Evolutionary conservation across 2,797 vertebrate genomes (phyloP).

Genomic region (Eospalax fontanierii): DNA sequence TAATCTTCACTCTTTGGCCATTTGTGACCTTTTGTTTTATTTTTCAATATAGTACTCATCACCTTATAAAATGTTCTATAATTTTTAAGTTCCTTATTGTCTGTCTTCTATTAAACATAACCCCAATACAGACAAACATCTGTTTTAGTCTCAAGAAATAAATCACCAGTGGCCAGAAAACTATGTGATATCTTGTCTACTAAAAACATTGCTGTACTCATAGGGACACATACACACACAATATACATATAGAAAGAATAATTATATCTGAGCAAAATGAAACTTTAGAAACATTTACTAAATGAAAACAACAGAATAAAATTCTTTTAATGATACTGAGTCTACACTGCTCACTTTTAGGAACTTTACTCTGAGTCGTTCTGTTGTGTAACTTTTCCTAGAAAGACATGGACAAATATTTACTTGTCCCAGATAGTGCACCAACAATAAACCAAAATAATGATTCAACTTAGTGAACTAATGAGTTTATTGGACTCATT

Average conservation of each 20-base stretch:
- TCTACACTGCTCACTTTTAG: background rate
- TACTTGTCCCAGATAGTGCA: background rate
- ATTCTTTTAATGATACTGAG: background rate
- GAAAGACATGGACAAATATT: background rate
- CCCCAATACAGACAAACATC: background rate
- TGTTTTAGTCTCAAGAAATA: background rate
- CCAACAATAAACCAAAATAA: background rate
- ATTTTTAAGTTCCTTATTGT: background rate
- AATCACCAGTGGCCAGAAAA: background rate
- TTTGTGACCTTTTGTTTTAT: too few species aligned
- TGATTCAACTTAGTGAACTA: background rate
- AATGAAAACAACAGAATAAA: background rate
- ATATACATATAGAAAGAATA: too few species aligned
- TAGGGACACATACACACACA: too few species aligned
- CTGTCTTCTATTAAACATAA: background rate
- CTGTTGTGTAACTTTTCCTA: background rate
- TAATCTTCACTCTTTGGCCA: too few species aligned
- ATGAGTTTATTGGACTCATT: background rate
- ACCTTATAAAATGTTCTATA: background rate
- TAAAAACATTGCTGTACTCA: background rate
- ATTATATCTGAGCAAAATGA: background rate
- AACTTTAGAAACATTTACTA: background rate
- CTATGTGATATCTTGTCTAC: too few species aligned
- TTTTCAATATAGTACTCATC: background rate
- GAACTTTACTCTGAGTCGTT: background rate